Evolutionary conservation across 2,888 invertebrate genomes (phyloP).

Genomic region (Dasypolia templi): DNA sequence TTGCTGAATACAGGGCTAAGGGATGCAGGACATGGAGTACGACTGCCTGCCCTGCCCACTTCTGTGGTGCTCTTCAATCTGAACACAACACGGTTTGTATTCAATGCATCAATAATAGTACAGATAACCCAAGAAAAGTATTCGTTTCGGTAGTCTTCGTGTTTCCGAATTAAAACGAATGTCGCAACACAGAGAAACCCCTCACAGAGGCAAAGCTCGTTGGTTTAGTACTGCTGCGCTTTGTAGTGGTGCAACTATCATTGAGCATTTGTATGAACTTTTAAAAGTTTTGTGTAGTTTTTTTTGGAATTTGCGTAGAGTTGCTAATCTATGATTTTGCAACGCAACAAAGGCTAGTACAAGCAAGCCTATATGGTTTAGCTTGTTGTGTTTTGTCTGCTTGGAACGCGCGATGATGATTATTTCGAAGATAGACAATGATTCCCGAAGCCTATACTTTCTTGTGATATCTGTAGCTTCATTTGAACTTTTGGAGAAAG

Average conservation of each 20-base stretch:
- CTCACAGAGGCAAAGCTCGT: neutral
- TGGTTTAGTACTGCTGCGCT: neutral
- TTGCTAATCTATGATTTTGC: neutral
- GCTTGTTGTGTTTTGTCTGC: neutral
- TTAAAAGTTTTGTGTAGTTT: neutral
- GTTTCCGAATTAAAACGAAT: neutral
- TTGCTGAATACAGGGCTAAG: conserved; percentile 77
- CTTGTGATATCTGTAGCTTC: neutral
- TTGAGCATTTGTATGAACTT: neutral
- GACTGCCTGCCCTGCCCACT: conserved; percentile 62
- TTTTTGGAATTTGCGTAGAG: neutral
- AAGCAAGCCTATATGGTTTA: neutral
- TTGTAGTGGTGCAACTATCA: neutral
- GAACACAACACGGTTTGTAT: conserved; percentile 71
- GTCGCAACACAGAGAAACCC: neutral
- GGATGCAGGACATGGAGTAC: conserved; percentile 68
- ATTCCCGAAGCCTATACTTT: neutral
- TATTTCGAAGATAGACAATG: neutral
- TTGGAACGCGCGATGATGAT: too few relatives aligned
- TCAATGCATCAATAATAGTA: neutral
- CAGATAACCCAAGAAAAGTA: neutral
- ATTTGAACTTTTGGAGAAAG: neutral
- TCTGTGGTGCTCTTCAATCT: conserved; percentile 72
- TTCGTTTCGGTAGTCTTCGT: neutral
- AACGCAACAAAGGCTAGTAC: neutral